Conservation (phyloP, 2,113 vertebrate species). For the Proterorhinus semilunaris region DNA sequence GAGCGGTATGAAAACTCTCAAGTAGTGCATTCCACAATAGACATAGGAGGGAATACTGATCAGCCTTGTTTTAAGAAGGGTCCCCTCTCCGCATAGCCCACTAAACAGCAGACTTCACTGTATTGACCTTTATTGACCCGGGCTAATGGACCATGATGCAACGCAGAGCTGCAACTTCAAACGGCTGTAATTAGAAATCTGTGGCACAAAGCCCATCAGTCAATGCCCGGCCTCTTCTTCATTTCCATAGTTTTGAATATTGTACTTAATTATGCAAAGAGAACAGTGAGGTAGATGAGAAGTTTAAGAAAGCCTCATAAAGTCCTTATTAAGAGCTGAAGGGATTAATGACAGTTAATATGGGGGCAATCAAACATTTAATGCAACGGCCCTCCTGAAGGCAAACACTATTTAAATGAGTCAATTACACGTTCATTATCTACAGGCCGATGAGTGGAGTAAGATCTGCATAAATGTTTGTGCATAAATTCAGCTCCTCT, state of each 20-base stretch:
- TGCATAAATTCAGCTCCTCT: conserved; percentile 74
- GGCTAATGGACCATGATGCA: conserved; percentile 51
- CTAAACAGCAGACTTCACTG: conserved; percentile 52
- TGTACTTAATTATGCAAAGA: conserved; percentile 93
- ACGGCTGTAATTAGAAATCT: conserved; percentile 88
- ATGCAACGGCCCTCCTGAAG: conserved; percentile 95
- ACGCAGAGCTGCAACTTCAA: conserved; percentile 77
- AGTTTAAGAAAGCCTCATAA: conserved; percentile 89
- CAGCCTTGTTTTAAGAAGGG: not conserved
- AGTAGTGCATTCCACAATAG: conserved; percentile 9
- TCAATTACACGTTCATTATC: conserved; percentile 99
- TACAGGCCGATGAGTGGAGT: conserved; percentile 82
- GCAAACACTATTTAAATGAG: conserved; percentile 98
- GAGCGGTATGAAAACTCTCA: too few relatives aligned
- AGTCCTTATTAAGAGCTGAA: conserved; percentile 98
- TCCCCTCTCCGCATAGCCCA: conserved; percentile 6
- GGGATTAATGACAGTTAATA: conserved; percentile 99
- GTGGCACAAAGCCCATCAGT: conserved; percentile 93
- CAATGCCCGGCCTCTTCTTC: conserved; percentile 90
- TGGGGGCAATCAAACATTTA: conserved; percentile 99
- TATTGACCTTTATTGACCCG: conserved; percentile 55
- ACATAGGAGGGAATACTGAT: conserved; percentile 25
- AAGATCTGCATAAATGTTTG: conserved; percentile 81
- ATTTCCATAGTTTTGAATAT: conserved; percentile 99
- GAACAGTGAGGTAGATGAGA: conserved; percentile 66